Percentiles rank a stretch among this genome's conserved stretches.
Conservation (phyloP, 2,797 vertebrate genomes). For the Parambassis ranga region DNA sequence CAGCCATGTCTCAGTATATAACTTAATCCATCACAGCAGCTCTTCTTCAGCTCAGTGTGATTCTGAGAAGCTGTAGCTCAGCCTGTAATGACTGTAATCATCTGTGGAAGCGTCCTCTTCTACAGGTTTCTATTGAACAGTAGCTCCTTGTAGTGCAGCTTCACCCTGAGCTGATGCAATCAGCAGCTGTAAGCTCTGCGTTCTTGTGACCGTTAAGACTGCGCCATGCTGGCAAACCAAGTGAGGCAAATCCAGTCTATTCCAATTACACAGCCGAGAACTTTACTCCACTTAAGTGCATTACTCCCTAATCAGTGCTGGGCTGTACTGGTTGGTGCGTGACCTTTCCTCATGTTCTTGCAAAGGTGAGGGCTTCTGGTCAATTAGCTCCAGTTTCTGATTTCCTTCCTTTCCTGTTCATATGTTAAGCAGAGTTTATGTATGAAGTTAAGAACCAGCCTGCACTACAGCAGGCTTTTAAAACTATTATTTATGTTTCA, state of each 20-base stretch:
- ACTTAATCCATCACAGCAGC: too few relatives aligned
- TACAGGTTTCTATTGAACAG: conserved; percentile 26
- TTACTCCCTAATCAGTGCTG: conserved; percentile 76
- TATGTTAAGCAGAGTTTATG: conserved; percentile 5
- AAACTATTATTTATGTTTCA: too few relatives aligned
- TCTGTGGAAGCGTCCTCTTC: background rate
- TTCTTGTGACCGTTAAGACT: conserved; percentile 44
- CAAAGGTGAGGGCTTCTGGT: conserved; percentile 40
- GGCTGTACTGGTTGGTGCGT: conserved; percentile 65
- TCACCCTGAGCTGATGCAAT: conserved; percentile 50
- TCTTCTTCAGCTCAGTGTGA: background rate
- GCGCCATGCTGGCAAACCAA: conserved; percentile 57
- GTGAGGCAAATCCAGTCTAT: conserved; percentile 65
- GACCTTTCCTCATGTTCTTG: conserved; percentile 45
- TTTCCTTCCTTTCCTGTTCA: conserved; percentile 23
- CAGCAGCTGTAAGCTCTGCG: conserved; percentile 62
- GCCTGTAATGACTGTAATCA: background rate
- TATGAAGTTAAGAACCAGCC: background rate
- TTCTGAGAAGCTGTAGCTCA: background rate
- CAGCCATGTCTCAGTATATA: too few relatives aligned
- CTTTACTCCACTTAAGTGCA: conserved; percentile 75
- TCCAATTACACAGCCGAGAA: conserved; percentile 67
- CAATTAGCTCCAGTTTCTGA: conserved; percentile 47
- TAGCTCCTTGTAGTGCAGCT: conserved; percentile 41
- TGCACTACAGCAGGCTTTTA: too few relatives aligned